Percentiles rank a stretch among this genome's conserved stretches.
Conservation (phyloP, 2,888 invertebrate species). For the Apamea epomidion region DNA sequence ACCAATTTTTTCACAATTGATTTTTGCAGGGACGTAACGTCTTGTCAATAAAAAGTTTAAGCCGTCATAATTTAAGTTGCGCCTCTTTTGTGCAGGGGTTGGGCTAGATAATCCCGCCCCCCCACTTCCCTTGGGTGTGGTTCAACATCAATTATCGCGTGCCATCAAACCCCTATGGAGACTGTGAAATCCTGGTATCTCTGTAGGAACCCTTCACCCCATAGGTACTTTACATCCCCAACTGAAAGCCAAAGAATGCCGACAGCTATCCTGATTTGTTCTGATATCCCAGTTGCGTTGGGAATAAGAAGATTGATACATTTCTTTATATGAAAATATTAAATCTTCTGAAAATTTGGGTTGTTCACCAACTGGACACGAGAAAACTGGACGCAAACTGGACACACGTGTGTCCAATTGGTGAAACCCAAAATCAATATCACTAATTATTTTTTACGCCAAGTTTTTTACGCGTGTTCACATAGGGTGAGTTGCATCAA, state of each 20-base stretch:
- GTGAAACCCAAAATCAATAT: too few species aligned
- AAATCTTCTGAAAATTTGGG: background rate
- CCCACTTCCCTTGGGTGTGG: constrained; percentile 18
- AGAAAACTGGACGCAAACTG: too few species aligned
- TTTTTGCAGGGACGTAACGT: background rate
- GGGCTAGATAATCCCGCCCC: constrained; percentile 4
- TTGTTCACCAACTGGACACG: too few species aligned
- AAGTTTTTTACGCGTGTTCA: too few species aligned
- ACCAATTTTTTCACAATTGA: background rate
- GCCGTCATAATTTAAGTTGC: background rate
- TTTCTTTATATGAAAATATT: background rate
- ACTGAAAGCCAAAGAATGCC: constrained; percentile 3
- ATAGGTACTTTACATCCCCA: background rate
- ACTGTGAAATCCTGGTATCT: constrained; percentile 44
- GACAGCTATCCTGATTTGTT: constrained; percentile 10
- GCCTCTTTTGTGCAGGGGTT: constrained; percentile 18
- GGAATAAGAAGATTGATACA: constrained; percentile 38
- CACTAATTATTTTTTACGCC: too few species aligned
- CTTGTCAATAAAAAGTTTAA: background rate
- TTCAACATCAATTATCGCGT: constrained; percentile 16
- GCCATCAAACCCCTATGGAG: constrained; percentile 5
- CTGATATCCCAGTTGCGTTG: constrained; percentile 37
- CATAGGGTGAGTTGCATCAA: too few species aligned
- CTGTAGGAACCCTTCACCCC: constrained; percentile 15
- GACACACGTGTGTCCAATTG: too few species aligned